A percentile compares a stretch with the other conserved stretches of the same genome.
These are phyloP conservation scores for Cavia porcellus DNA, from an alignment of 2,113 vertebrate genomes.

Conservation along the genomic window DNA sequence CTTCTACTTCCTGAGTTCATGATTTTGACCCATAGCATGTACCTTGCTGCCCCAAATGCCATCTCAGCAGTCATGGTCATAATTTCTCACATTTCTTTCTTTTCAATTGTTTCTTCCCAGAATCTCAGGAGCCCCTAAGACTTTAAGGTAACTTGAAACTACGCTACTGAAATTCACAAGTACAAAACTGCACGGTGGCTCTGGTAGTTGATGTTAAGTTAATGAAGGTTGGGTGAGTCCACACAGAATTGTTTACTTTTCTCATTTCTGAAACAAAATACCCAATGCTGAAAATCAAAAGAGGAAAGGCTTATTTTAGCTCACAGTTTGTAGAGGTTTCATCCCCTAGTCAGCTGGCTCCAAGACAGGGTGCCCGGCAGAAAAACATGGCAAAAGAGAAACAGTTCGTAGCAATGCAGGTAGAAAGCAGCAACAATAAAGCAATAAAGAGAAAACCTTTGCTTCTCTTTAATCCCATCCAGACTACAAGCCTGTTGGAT, in stretches of 20 bases:
- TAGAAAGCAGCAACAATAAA: background rate
- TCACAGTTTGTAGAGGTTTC: background rate
- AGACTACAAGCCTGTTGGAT: background rate
- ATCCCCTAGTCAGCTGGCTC: background rate
- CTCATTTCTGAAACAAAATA: background rate
- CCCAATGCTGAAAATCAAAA: background rate
- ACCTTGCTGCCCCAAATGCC: background rate
- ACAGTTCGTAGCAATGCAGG: background rate
- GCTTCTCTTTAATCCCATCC: background rate
- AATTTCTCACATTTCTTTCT: constrained; percentile 1
- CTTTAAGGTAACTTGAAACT: background rate
- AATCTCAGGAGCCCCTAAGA: fast-evolving
- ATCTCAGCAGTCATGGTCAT: background rate
- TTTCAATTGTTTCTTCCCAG: background rate
- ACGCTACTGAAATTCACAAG: background rate
- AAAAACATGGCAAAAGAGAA: background rate
- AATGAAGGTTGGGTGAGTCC: background rate
- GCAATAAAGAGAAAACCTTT: background rate
- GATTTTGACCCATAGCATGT: background rate
- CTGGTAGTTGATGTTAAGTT: background rate
- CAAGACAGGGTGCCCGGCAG: background rate
- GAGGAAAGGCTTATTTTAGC: background rate
- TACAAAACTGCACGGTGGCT: background rate
- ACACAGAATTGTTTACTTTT: background rate
- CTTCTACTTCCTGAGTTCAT: background rate